These are phyloP conservation scores for Leptonema lineaticorne DNA, from an alignment of 1,140 invertebrate genomes.

Conservation along the genomic window DNA sequence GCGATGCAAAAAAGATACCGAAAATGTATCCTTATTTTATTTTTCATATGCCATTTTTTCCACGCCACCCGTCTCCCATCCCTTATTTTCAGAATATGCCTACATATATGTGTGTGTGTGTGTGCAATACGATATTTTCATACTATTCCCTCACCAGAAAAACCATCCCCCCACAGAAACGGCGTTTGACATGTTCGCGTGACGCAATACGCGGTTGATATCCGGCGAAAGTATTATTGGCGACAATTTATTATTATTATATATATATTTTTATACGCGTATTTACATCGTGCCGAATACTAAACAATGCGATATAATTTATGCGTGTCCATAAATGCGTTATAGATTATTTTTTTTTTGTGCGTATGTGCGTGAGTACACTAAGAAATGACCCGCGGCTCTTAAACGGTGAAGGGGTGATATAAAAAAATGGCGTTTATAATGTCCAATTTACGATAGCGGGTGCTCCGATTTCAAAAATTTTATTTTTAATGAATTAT, in stretches of 20 bases:
- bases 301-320: background rate
- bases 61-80: background rate
- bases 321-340: too few species aligned
- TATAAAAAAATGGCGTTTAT: too few species aligned
- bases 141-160: background rate
- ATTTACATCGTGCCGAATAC: constrained; percentile 4
- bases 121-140: background rate
- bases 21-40: constrained; percentile 21
- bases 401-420: too few species aligned
- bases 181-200: constrained; percentile 3
- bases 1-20: constrained; percentile 28
- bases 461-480: too few species aligned
- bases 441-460: too few species aligned
- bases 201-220: constrained; percentile 6
- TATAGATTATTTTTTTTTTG: too few species aligned
- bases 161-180: too few species aligned
- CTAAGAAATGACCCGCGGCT: too few species aligned
- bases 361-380: too few species aligned
- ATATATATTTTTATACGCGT: too few species aligned
- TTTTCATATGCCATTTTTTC: constrained; percentile 26
- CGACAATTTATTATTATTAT: constrained; percentile 19
- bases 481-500: too few species aligned
- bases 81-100: background rate
- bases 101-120: background rate
- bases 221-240: constrained; percentile 5